These are phyloP conservation scores for Myotis brandtii DNA, from an alignment of 2,113 vertebrate genomes.

Conservation along the genomic window DNA sequence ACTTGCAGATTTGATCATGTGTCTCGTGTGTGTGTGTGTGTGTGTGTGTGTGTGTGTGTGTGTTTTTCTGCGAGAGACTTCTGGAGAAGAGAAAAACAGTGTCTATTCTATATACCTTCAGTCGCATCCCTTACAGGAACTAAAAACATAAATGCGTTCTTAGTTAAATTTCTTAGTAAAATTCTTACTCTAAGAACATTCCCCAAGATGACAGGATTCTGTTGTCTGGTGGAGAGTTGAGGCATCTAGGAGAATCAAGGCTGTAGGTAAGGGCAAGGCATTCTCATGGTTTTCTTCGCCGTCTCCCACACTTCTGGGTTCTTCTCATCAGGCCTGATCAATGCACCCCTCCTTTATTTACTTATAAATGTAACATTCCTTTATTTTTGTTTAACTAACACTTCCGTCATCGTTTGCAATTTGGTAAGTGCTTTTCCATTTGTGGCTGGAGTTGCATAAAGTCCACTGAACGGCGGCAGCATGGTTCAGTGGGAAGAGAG, in stretches of 20 bases:
- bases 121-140: neutral
- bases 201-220: too few species aligned
- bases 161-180: neutral
- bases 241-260: neutral
- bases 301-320: neutral
- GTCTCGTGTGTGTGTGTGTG: neutral
- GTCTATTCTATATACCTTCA: neutral
- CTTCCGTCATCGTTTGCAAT: neutral
- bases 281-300: neutral
- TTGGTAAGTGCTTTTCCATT: neutral
- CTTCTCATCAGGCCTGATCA: neutral
- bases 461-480: neutral
- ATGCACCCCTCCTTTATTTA: neutral
- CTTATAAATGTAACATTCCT: neutral
- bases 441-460: neutral
- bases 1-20: neutral
- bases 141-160: neutral
- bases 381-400: neutral
- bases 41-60: rapidly evolving
- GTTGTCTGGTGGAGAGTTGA: neutral
- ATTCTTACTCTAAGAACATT: neutral
- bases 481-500: neutral
- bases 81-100: neutral
- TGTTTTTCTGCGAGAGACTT: neutral
- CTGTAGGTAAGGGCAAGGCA: rapidly evolving